These are phyloP conservation scores for Machimus atricapillus DNA, from an alignment of 2,888 invertebrate species.

Conservation along the genomic window DNA sequence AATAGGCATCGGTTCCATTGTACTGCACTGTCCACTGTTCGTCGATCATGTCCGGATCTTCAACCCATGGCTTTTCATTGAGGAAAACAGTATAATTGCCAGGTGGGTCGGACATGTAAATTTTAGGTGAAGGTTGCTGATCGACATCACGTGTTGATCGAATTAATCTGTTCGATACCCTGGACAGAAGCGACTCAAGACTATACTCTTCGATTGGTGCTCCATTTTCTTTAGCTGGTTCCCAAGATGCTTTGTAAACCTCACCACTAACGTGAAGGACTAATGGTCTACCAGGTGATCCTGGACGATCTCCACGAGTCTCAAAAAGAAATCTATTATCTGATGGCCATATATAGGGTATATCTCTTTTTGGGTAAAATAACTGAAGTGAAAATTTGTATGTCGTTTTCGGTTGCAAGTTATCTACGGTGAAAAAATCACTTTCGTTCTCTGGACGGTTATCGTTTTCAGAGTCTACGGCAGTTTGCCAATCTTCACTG, in stretches of 20 bases:
- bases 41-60: conserved; percentile 65
- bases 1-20: conserved; percentile 82
- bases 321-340: conserved; percentile 76
- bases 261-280: conserved; percentile 77
- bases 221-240: conserved; percentile 78
- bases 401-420: conserved; percentile 75
- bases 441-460: conserved; percentile 51
- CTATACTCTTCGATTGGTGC: conserved; percentile 76
- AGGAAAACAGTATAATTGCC: conserved; percentile 56
- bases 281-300: conserved; percentile 76
- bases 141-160: conserved; percentile 46
- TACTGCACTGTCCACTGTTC: conserved; percentile 72
- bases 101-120: conserved; percentile 53
- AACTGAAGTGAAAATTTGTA: conserved; percentile 77
- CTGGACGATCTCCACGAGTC: conserved; percentile 81
- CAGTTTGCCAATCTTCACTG: conserved; percentile 61
- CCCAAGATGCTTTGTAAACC: conserved; percentile 83
- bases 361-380: conserved; percentile 68
- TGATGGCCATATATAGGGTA: conserved; percentile 75
- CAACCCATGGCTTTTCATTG: conserved; percentile 64
- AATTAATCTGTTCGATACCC: conserved; percentile 49
- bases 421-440: conserved; percentile 52
- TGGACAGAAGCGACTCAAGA: conserved; percentile 72
- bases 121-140: background rate
- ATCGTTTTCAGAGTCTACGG: conserved; percentile 44